Conservation (phyloP, 2,888 invertebrate species). For the Nymphalis c-album region DNA sequence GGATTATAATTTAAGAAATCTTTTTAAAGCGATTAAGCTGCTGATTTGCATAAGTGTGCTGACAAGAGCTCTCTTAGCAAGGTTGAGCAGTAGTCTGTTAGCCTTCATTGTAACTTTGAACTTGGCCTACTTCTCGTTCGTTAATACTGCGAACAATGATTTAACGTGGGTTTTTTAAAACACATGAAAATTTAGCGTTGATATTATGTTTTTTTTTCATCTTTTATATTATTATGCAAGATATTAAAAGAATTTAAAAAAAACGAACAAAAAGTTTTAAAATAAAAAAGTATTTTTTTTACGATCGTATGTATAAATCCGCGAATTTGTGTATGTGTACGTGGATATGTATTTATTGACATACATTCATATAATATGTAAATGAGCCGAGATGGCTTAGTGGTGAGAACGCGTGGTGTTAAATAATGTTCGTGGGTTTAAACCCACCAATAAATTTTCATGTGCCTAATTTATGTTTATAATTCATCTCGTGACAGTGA, state of each 20-base stretch:
- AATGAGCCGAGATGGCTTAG: no score
- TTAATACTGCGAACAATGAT: constrained; percentile 6
- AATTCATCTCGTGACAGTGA: no score
- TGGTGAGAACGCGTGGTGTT: no score
- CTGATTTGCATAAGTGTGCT: constrained; percentile 24
- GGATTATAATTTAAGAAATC: no score
- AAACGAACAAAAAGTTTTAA: neutral
- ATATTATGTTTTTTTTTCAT: neutral
- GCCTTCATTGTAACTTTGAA: constrained; percentile 18
- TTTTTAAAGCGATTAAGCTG: constrained; percentile 12
- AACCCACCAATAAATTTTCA: no score
- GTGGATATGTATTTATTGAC: no score
- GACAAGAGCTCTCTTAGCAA: constrained; percentile 17
- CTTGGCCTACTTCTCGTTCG: constrained; percentile 19
- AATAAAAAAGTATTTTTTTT: no score
- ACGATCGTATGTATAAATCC: no score
- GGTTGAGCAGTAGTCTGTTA: constrained; percentile 10
- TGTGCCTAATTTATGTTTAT: no score
- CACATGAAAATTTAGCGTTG: neutral
- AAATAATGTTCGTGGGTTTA: no score
- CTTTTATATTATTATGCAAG: neutral
- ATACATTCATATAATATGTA: no score
- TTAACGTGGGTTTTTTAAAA: neutral
- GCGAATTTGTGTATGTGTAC: no score
- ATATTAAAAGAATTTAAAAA: neutral